Evolutionary conservation across 2,797 vertebrate genomes (phyloP).

Genomic region (Pantherophis vulpinus): DNA sequence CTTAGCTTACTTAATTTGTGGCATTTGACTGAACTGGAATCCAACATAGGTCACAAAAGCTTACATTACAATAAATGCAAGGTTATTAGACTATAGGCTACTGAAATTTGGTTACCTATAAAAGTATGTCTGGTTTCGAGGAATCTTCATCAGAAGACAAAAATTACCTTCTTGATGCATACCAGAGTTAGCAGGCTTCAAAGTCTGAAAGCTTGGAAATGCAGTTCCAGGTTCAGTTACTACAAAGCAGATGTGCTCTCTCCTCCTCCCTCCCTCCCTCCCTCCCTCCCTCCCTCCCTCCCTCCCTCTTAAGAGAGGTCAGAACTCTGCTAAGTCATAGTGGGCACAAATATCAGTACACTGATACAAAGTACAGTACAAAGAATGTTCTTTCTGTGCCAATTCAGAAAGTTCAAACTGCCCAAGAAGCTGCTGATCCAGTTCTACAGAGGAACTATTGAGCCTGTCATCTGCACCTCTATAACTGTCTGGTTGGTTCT

Average conservation of each 20-base stretch:
- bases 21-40: background rate
- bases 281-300: fast-evolving
- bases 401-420: too few relatives aligned
- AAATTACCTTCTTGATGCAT: background rate
- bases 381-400: too few relatives aligned
- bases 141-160: background rate
- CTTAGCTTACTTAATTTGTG: background rate
- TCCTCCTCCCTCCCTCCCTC: fast-evolving
- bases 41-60: background rate
- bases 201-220: background rate
- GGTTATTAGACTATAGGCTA: background rate
- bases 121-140: background rate
- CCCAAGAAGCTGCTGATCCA: too few relatives aligned
- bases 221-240: background rate
- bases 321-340: background rate
- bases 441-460: too few relatives aligned
- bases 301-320: background rate
- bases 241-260: background rate
- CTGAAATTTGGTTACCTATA: background rate
- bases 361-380: background rate
- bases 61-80: background rate
- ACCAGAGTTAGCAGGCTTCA: background rate
- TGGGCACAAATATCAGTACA: background rate
- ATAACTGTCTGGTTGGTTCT: too few relatives aligned
- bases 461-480: too few relatives aligned